Base-by-base conservation (phyloP, 1,140 invertebrate genomes). In the Matsumurasca onukii region DNA sequence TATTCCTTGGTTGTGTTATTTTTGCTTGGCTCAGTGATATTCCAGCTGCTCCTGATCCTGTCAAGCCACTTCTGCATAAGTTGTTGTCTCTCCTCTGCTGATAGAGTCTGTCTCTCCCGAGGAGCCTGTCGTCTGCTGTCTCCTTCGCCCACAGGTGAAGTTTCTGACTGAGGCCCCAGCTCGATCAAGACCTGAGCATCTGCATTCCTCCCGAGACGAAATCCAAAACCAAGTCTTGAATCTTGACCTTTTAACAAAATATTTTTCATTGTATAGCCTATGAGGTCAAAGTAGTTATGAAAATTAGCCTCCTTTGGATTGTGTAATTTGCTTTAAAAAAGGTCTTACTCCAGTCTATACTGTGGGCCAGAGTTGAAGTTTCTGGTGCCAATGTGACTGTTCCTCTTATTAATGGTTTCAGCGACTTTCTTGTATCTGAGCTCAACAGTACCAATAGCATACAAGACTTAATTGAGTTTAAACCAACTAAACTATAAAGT, bases 161-260 rank as follows among this genome's bases (percentile, higher is more conserved):
- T 91, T 51, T 86, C 80, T 17, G 77, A 84, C 75, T 92, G 90
- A 0, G 90, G 90, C 2, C 90, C 90, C 17, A 91, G 74, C 75
- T 92, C 90, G 24, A 90, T 78, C 12, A 91, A 67, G 3, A 91
- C 78, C 76, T 92, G 90, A 73, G 91, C 85, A 78, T 92, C 90
- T 0, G 90, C 90, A 77, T 91, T 87, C 67, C 89, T 83, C 0
- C 90, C 90, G 2, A 91, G 80, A 24, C 88, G 82, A 75, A 91
- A 92, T 1, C 90, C 90, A 74, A 91, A 86, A 2, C 90, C 90
- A 30, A 91, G 61, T 51, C 89, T 84, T 0, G 90, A 91, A 77
- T 92, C 90, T 30, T 89, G 90, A 70, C 90, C 90, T 92, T 76
- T 25, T 80, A 78, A 57, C 75, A 59, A 70, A 39, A 17, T 39